These are phyloP conservation scores for Heteromyza rotundicornis DNA, from an alignment of 2,888 invertebrate species.

Conservation along the genomic window DNA sequence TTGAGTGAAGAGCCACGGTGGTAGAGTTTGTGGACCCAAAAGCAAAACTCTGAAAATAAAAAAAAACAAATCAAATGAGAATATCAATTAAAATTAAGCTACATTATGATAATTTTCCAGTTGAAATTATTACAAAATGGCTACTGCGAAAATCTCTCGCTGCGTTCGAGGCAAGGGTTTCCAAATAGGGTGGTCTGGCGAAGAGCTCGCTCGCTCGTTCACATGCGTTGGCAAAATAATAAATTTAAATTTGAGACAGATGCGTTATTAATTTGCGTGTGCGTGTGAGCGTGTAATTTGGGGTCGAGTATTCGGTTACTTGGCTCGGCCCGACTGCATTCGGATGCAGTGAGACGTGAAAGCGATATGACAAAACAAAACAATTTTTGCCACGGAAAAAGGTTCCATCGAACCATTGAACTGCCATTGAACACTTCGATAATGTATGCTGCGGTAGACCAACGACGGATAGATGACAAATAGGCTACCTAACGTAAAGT, in stretches of 20 bases:
- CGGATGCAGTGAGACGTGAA: slow-evolving; percentile 51
- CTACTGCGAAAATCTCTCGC: not conserved
- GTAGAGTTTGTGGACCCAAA: slow-evolving; percentile 44
- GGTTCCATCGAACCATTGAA: not conserved
- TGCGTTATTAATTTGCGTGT: slow-evolving; percentile 60
- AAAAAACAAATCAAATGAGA: slow-evolving; percentile 7
- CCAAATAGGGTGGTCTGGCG: not conserved
- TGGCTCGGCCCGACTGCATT: slow-evolving; percentile 23
- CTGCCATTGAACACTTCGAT: not conserved
- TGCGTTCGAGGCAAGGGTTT: too few species aligned
- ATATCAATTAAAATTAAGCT: too few species aligned
- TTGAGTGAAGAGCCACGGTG: slow-evolving; percentile 63
- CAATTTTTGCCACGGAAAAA: slow-evolving; percentile 30
- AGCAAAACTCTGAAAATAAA: slow-evolving; percentile 21
- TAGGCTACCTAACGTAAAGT: slow-evolving; percentile 1
- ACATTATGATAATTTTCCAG: too few species aligned
- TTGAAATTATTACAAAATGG: too few species aligned
- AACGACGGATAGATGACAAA: slow-evolving; percentile 8
- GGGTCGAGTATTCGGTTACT: slow-evolving; percentile 29
- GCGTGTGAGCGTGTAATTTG: slow-evolving; percentile 59
- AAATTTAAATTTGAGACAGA: slow-evolving; percentile 47
- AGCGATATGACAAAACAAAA: slow-evolving; percentile 55
- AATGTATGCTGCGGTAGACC: slow-evolving; percentile 7
- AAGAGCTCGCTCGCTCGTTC: too few species aligned
- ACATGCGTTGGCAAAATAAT: not conserved